Base-by-base conservation (phyloP, 1,140 invertebrate species). In the Drosophila neocordata region DNA sequence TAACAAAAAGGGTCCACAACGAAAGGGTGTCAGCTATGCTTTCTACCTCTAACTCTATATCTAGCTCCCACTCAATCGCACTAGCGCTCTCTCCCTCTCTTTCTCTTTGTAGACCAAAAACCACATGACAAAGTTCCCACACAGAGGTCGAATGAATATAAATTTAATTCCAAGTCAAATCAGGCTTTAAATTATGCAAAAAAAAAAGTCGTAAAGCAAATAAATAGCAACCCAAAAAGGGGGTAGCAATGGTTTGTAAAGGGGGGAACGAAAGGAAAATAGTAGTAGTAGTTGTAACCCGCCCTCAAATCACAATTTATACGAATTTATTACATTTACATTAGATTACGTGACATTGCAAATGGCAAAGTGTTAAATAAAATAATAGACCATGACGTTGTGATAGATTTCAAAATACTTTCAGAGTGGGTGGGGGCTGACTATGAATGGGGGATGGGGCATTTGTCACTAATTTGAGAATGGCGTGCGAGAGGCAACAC, bases 331-430 rank as follows among this genome's bases (percentile, higher is more conserved):
- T 85, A 87, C 77, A 82, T 81, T 85, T 71, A 67, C 70, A 75
- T 87, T 87, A 75, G 67, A 87, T 87, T 87, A 85, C 72, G 67
- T 87, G 83, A 87, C 78, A 67, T 67, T 85, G 69, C 76, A 60
- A 35, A 69, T 48, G 64, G 59, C 58, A 65, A 63, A 79, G 69
- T 73, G 64, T 70, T 82, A 67, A 48, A 61, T 64, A 55, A 69
- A 65, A 55, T 71, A 52, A 34, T 38, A 44, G 51, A 22, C 61
- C 74, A 69, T 68, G 66, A 79, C 74, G 65, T 60, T 57, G 71
- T 44, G 69, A 48, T 52, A 66, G 65, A 70, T 55, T 31, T 61
- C 48, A 41, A 41, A 52, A 44, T 48, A 48, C 18, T 48, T 3
- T 20, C 22, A 31, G 27, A 8, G 9, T 4, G 15, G 18, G 15